Conservation (phyloP, 1,140 invertebrate species). For the Oscheius sp. region DNA sequence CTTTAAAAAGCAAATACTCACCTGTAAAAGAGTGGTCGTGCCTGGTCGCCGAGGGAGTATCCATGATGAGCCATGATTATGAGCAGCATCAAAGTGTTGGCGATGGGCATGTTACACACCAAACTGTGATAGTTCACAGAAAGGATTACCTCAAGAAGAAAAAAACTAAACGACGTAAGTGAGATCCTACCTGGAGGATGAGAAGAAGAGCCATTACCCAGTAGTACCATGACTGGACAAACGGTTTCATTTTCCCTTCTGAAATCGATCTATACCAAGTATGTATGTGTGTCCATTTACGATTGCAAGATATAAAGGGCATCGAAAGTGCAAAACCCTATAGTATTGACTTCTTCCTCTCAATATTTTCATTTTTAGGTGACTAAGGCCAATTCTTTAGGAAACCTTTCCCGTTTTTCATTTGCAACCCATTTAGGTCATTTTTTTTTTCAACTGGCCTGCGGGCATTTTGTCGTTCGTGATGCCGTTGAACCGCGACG, state of each 20-base stretch:
- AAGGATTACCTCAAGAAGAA: background rate
- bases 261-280: background rate
- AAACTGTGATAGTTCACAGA: background rate
- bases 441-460: no score
- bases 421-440: background rate
- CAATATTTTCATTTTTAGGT: background rate
- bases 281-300: background rate
- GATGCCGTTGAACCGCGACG: no score
- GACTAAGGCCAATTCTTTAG: background rate
- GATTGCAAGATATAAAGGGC: background rate
- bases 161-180: background rate
- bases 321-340: background rate
- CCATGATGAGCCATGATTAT: slow-evolving; percentile 7
- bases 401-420: background rate
- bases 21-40: slow-evolving; percentile 20
- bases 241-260: slow-evolving; percentile 1
- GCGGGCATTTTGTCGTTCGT: no score
- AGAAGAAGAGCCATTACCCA: background rate
- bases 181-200: background rate
- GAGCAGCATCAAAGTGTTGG: background rate
- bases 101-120: slow-evolving; percentile 4
- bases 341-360: background rate
- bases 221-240: slow-evolving; percentile 7
- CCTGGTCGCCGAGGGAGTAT: slow-evolving; percentile 4
- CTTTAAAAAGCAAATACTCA: slow-evolving; percentile 4